These are phyloP conservation scores for Chymomyza procnemis DNA, from an alignment of 2,888 invertebrate genomes.

Conservation along the genomic window DNA sequence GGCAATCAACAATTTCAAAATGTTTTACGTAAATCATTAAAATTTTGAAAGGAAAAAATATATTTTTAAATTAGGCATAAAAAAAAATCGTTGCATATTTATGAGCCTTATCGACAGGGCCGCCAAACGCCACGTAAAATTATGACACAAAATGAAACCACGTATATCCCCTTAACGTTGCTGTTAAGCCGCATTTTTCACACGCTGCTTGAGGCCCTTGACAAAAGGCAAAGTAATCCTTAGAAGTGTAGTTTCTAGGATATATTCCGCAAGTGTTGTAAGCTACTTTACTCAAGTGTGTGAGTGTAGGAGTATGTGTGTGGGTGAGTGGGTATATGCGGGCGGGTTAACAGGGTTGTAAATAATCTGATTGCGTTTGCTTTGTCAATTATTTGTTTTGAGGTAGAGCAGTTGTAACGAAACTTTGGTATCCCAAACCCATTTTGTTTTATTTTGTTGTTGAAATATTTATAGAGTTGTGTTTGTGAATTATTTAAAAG, in stretches of 20 bases:
- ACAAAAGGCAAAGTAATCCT: slow-evolving; percentile 57
- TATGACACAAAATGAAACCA: slow-evolving; percentile 31
- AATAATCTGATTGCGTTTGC: not conserved
- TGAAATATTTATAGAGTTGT: too few species aligned
- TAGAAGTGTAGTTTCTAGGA: slow-evolving; percentile 48
- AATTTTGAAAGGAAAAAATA: not conserved
- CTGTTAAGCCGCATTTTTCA: slow-evolving; percentile 54
- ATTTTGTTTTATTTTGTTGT: too few species aligned
- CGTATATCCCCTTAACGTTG: slow-evolving; percentile 42
- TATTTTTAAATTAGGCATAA: not conserved
- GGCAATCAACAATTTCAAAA: not conserved
- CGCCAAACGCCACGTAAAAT: slow-evolving; percentile 27
- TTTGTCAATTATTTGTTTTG: slow-evolving; percentile 14
- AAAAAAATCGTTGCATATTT: slow-evolving; percentile 6
- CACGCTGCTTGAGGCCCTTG: slow-evolving; percentile 28
- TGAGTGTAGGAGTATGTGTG: not conserved
- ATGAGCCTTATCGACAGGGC: not conserved
- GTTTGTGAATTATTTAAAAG: too few species aligned
- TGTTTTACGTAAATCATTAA: slow-evolving; percentile 1
- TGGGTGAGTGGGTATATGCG: not conserved
- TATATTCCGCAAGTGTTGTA: slow-evolving; percentile 61
- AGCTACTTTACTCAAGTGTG: slow-evolving; percentile 69
- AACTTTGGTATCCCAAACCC: too few species aligned
- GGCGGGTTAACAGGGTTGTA: not conserved
- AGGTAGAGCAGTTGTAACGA: not conserved